Evolutionary conservation across 2,888 invertebrate genomes (phyloP).

Genomic region (Melipona beecheii): DNA sequence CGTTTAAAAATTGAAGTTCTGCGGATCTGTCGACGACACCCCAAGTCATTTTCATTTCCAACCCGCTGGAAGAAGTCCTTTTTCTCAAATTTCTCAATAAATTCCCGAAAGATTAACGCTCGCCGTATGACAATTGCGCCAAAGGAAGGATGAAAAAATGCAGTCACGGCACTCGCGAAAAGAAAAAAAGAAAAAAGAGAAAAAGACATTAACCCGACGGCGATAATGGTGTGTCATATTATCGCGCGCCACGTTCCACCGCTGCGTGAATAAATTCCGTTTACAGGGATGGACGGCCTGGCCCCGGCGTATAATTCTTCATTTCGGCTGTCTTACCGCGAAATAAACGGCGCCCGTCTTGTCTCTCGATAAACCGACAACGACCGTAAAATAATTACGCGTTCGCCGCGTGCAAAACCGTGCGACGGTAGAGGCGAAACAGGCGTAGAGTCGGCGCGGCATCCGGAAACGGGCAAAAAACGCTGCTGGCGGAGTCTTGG

Average conservation of each 20-base stretch:
- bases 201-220: background rate
- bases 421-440: background rate
- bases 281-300: conserved; percentile 32
- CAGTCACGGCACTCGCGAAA: background rate
- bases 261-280: conserved; percentile 60
- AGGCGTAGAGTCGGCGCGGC: background rate
- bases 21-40: no score
- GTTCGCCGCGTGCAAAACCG: conserved; percentile 3
- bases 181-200: background rate
- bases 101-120: background rate
- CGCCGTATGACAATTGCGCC: background rate
- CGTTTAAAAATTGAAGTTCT: no score
- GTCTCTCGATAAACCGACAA: conserved; percentile 37
- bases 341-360: conserved; percentile 48
- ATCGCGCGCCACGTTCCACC: background rate
- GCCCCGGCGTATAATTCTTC: conserved; percentile 55
- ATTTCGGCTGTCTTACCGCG: conserved; percentile 46
- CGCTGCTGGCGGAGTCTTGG: conserved; percentile 42
- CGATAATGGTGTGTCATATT: background rate
- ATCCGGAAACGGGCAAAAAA: background rate
- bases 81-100: no score
- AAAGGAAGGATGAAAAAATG: background rate
- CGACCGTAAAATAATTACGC: conserved; percentile 54
- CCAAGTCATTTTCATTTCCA: no score
- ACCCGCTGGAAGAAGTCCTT: no score